Evolutionary conservation across 2,888 invertebrate species (phyloP).

Genomic region (Nomada lathburiana): DNA sequence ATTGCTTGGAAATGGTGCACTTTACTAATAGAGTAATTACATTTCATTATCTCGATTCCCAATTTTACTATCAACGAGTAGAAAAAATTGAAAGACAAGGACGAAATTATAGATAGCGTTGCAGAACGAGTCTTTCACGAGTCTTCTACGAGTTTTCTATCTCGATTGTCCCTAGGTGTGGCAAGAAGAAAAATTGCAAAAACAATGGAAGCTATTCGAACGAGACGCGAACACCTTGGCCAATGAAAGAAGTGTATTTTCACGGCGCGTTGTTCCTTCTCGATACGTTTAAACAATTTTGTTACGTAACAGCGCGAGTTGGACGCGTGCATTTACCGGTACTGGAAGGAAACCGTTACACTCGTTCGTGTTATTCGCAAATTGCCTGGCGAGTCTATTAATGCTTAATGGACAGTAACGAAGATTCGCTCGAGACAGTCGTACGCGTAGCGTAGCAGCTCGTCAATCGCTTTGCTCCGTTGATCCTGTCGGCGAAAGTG

Average conservation of each 20-base stretch:
- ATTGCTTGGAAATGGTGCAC: too few species aligned
- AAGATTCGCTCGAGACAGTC: constrained; percentile 61
- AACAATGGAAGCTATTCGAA: too few species aligned
- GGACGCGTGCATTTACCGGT: constrained; percentile 18
- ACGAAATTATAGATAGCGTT: too few species aligned
- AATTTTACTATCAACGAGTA: too few species aligned
- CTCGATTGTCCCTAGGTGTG: too few species aligned
- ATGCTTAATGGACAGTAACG: constrained; percentile 54
- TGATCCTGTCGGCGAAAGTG: constrained; percentile 77
- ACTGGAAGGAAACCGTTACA: constrained; percentile 52
- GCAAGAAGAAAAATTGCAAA: too few species aligned
- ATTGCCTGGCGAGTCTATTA: constrained; percentile 47
- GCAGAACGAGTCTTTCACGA: too few species aligned
- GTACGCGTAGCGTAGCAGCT: constrained; percentile 63
- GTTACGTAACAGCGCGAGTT: constrained; percentile 42
- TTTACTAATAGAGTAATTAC: too few species aligned
- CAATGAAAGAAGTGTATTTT: background rate
- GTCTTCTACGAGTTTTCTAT: too few species aligned
- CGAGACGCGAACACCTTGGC: too few species aligned
- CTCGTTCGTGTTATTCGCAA: constrained; percentile 39
- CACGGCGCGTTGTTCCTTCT: background rate
- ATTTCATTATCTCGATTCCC: too few species aligned
- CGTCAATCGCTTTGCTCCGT: constrained; percentile 74
- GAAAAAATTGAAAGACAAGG: too few species aligned
- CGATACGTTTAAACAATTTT: constrained; percentile 20